phyloP scores from a whole-genome alignment of 2,113 vertebrate genomes.

The Pluvialis apricaria region DNA sequence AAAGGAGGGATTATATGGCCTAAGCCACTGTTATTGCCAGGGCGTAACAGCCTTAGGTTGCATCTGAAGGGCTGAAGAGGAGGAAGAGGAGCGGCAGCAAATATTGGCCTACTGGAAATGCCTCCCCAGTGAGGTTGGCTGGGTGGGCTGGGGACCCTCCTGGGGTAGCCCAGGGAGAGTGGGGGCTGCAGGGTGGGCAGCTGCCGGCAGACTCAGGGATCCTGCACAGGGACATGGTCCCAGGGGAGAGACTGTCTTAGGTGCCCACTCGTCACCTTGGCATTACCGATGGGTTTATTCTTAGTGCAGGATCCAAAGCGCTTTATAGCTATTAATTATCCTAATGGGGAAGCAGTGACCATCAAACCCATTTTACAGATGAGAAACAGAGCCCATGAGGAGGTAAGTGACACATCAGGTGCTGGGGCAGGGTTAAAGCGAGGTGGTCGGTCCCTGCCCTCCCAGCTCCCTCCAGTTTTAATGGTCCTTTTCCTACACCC shows the following conservation, averaged over 20 bases:
- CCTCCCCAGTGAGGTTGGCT: not conserved
- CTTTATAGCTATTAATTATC: slow-evolving; percentile 24
- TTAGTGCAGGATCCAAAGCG: slow-evolving; percentile 6
- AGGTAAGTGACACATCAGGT: not conserved
- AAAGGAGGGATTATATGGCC: slow-evolving; percentile 73
- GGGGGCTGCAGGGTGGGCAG: not conserved
- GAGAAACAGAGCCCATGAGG: not conserved
- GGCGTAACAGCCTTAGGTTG: slow-evolving; percentile 38
- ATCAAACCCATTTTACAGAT: not conserved
- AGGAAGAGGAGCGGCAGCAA: not conserved
- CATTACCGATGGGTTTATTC: not conserved
- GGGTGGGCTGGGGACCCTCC: not conserved
- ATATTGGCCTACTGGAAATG: not conserved
- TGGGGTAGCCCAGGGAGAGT: not conserved
- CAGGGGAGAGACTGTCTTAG: not conserved
- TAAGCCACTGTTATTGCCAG: slow-evolving; percentile 39
- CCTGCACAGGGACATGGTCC: not conserved
- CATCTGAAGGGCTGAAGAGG: not conserved
- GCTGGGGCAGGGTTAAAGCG: not conserved
- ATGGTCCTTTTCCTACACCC: not conserved
- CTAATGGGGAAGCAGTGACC: not conserved
- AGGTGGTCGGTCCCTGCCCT: not conserved
- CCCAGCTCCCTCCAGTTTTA: not conserved
- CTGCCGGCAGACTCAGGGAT: not conserved
- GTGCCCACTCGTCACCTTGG: not conserved